phyloP scores from a whole-genome alignment of 2,888 invertebrate genomes.

The Schizaphis graminum region DNA sequence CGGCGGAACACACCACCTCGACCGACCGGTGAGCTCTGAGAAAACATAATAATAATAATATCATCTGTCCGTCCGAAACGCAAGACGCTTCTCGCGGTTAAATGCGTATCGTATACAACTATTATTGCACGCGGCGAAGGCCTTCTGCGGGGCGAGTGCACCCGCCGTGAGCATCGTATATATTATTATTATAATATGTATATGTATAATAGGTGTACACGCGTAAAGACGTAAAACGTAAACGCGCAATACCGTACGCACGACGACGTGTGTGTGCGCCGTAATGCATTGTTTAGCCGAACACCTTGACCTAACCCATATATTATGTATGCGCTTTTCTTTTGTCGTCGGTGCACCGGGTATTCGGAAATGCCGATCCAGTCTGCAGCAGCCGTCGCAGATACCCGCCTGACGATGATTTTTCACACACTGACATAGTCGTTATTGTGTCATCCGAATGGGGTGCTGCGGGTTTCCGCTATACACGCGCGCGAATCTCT shows the following conservation, averaged over 20 bases:
- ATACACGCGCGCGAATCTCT: too few species aligned
- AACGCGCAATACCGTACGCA: neutral
- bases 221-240: neutral
- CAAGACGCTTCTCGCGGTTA: neutral
- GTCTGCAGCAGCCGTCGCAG: neutral
- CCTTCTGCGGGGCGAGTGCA: neutral
- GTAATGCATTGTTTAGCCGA: neutral
- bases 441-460: neutral
- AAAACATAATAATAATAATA: constrained; percentile 1
- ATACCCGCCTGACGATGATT: neutral
- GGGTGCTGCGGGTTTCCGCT: neutral
- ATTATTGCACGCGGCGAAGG: neutral
- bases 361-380: neutral
- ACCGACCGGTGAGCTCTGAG: neutral
- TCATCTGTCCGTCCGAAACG: constrained; percentile 7
- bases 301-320: constrained; percentile 24
- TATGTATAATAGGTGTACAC: too few species aligned
- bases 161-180: constrained; percentile 1
- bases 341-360: neutral
- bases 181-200: too few species aligned
- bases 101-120: neutral
- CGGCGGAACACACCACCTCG: neutral
- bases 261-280: neutral
- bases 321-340: neutral
- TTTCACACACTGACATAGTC: neutral